Percentiles rank a stretch among this genome's conserved stretches.
Conservation (phyloP, 2,797 vertebrate species). For the Falco rusticolus region DNA sequence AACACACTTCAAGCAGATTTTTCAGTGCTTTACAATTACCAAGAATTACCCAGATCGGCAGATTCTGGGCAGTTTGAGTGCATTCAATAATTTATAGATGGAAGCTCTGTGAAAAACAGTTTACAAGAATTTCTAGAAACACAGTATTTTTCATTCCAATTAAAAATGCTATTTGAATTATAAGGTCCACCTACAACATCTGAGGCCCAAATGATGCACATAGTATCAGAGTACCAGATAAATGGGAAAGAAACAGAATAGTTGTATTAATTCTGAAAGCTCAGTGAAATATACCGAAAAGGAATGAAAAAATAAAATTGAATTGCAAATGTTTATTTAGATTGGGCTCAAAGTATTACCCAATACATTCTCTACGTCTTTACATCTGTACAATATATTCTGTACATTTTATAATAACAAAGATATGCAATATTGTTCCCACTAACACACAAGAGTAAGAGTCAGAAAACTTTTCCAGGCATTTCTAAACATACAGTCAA, state of each 20-base stretch:
- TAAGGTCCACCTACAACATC: not conserved
- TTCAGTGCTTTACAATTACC: not conserved
- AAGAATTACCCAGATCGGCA: not conserved
- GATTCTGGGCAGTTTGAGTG: not conserved
- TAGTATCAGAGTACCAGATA: not conserved
- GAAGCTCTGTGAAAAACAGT: not conserved
- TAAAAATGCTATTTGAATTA: not conserved
- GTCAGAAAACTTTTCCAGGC: not conserved
- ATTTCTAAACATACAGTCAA: not conserved
- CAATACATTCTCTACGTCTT: not conserved
- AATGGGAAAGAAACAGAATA: not conserved
- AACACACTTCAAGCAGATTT: not conserved
- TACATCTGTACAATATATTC: not conserved
- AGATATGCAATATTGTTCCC: not conserved
- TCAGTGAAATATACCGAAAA: not conserved
- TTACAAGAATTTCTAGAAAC: not conserved
- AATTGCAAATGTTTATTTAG: not conserved
- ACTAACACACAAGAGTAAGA: not conserved
- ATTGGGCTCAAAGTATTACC: not conserved
- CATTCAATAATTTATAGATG: not conserved
- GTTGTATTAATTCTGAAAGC: not conserved
- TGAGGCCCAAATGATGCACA: not conserved
- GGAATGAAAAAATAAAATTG: not conserved
- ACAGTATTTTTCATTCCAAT: not conserved
- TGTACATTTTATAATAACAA: not conserved